Percentiles rank a stretch among this genome's conserved stretches.
Conservation (phyloP, 2,113 vertebrate genomes). For the Istiophorus platypterus region DNA sequence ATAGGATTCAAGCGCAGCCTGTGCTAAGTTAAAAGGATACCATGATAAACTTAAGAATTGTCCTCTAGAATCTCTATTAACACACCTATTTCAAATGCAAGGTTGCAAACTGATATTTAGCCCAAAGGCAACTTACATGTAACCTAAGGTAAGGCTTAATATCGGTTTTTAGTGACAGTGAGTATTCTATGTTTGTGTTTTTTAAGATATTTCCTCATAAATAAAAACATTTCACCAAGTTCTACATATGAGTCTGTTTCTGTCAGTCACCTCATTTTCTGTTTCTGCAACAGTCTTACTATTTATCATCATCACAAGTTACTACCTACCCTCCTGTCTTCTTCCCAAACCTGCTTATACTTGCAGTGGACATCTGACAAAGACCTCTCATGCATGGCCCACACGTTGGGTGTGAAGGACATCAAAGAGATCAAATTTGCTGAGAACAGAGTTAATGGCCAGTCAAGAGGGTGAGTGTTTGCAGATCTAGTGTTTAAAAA, state of each 20-base stretch:
- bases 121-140: no score
- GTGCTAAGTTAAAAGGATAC: no score
- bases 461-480: constrained; percentile 93
- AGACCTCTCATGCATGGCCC: constrained; percentile 89
- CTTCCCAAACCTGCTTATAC: constrained; percentile 5
- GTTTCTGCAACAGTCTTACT: not conserved
- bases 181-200: no score
- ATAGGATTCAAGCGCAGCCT: no score
- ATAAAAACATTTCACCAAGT: no score
- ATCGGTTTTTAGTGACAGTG: no score
- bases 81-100: no score
- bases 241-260: not conserved
- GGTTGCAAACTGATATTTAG: no score
- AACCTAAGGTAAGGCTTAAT: no score
- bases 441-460: constrained; percentile 94
- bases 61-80: no score
- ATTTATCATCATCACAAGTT: not conserved
- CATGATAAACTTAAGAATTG: no score
- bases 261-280: not conserved
- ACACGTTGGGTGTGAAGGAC: constrained; percentile 90
- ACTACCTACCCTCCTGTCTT: not conserved
- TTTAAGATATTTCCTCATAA: no score
- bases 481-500: not conserved
- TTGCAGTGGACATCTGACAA: constrained; percentile 95
- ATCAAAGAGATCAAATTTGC: constrained; percentile 93